A percentile compares a stretch with the other conserved stretches of the same genome.
These are phyloP conservation scores for Macrocentrus cingulum DNA, from an alignment of 1,140 invertebrate species.

Conservation along the genomic window DNA sequence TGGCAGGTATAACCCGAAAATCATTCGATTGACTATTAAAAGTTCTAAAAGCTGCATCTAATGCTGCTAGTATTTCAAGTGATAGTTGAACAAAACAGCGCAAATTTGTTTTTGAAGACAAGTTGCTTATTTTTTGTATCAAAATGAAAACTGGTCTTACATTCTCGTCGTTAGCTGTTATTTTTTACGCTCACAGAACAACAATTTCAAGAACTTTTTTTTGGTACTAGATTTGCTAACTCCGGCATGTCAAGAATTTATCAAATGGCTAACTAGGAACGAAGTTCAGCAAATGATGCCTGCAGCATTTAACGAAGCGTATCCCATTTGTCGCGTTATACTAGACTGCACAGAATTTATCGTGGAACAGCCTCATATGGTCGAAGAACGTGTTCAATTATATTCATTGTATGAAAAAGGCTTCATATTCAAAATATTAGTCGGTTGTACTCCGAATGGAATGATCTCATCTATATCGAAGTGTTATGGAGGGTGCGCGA, in stretches of 20 bases:
- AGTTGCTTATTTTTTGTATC: slow-evolving; percentile 33
- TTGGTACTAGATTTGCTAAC: slow-evolving; percentile 5
- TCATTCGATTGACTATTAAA: no score
- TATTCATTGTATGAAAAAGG: slow-evolving; percentile 30
- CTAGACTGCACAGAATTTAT: slow-evolving; percentile 46
- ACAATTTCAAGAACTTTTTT: slow-evolving; percentile 24
- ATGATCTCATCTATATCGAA: slow-evolving; percentile 41
- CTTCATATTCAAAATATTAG: slow-evolving; percentile 18
- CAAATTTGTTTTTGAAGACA: slow-evolving; percentile 6
- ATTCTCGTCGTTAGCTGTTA: slow-evolving; percentile 21
- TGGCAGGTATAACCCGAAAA: no score
- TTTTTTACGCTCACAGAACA: slow-evolving; percentile 23
- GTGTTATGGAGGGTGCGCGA: slow-evolving; percentile 32
- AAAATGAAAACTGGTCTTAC: slow-evolving; percentile 29
- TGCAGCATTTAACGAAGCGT: slow-evolving; percentile 38
- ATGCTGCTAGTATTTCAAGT: no score
- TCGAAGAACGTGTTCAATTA: slow-evolving; percentile 41
- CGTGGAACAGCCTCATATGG: slow-evolving; percentile 15
- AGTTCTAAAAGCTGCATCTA: no score
- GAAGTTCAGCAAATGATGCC: slow-evolving; percentile 23
- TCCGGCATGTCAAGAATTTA: slow-evolving; percentile 7
- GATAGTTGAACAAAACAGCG: no score
- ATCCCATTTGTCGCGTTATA: slow-evolving; percentile 43
- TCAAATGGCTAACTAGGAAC: slow-evolving; percentile 20
- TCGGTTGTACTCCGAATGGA: slow-evolving; percentile 27